Evolutionary conservation across 2,113 vertebrate species (phyloP), one percentile per base, ranked within the genome.

Genomic region (Barbus barbus): DNA sequence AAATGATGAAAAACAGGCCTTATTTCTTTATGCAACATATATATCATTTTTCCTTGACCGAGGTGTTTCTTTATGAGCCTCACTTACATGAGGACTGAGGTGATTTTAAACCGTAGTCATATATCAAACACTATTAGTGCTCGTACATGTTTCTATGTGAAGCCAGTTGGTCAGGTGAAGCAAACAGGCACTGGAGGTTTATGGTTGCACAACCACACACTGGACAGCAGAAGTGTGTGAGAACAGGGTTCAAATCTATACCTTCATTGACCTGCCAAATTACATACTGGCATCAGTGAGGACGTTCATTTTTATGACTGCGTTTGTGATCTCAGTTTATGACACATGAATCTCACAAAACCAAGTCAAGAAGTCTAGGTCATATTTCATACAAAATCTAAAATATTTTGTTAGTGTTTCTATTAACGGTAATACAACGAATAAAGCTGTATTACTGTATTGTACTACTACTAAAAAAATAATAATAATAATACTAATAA

Each of bases 111-210:
- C n/a, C n/a, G n/a, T n/a, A n/a, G n/a, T n/a, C n/a, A n/a, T n/a
- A n/a, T n/a, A n/a, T n/a, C n/a, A n/a, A n/a, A n/a, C n/a, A n/a
- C 22, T 16, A 20, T 48, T 14, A 48, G 28, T 16, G n/a, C 13
- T 74, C 13, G 8, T 26, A 24, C n/a, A 46, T 16, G 13, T 8
- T 46, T 28, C 71, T 9, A 41, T 12, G 7, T 14, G 24, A 14
- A 16, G 22, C 12, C 20, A 12, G 5, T n/a, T n/a, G n/a, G n/a
- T 41, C 38, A 41, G 69, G 7, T 26, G 5, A 3, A 4, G 24
- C 71, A 46, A 4, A 46, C 71, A 46, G 41, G 69, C 69, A 73
- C 69, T 26, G 71, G 8, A 16, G 71, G 71, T 74, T 74, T 18
- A 26, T 18, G 38, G 69, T 44, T 18, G 18, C 26, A 28, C 24